Base-by-base conservation (phyloP, 2,113 vertebrate genomes). In the Pterocles burchelli region DNA sequence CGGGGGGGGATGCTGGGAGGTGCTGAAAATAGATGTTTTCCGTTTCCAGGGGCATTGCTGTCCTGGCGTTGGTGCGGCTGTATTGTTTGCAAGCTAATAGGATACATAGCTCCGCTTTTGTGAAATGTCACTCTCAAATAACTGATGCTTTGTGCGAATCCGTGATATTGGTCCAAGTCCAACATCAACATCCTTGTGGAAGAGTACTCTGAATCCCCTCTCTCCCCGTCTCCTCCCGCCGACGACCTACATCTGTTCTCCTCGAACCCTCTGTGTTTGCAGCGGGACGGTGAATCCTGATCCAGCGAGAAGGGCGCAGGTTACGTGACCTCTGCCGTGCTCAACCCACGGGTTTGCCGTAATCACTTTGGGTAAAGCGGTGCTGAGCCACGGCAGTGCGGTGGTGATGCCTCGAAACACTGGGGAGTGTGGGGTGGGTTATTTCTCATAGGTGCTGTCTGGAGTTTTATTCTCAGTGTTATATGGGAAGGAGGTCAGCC, bases 141-240 rank as follows among this genome's bases (percentile, higher is more conserved):
- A 17, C 89, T 33, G 48, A 49, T 70, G 24, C 91, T 90, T 81
- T 90, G 43, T 77, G 73, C 6, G 4, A 55, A 74, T 63, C 79
- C 0, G 0, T 58, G 79, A 14, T 15, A 8, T 18, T 87, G 93
- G 28, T 80, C 66, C 61, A 1, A 2, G 12, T 80, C 84, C 94
- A 95, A 25, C 63, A 31, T 31, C 80, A 78, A 67, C 93, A 94
- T 87, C 91, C 90, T 72, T 13, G 2, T 57, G 76, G 68, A 95
- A 5, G 13, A 84, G 55, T 1, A 3, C 70, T 43, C 63, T 25
- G 57, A 89, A 52, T 90, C 89, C 89, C 76, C 52, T 87, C 77
- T 92, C 41, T 90, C 59, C 65, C 33, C 1, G 10, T 70, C 93
- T 90, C 67, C 31, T 89, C 45, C 43, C 2, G 38, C 51, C 10